phyloP scores from a whole-genome alignment of 2,113 vertebrate genomes.

The Dicentrarchus labrax region DNA sequence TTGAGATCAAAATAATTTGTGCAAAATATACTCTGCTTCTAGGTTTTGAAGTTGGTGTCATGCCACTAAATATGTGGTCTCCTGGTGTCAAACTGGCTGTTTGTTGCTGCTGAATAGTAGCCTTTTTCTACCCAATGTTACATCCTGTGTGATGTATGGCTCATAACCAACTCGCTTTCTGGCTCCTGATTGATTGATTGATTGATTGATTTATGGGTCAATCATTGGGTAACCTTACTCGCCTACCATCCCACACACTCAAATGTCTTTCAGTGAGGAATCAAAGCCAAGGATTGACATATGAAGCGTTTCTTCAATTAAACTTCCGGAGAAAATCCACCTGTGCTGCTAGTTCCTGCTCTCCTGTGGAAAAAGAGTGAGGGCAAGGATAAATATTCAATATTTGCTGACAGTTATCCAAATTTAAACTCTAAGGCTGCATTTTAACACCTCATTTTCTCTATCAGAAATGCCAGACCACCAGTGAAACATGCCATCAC shows the following conservation, averaged over 20 bases:
- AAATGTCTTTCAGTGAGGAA: constrained; percentile 55
- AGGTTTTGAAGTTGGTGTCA: not conserved
- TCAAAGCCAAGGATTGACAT: constrained; percentile 58
- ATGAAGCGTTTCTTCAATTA: constrained; percentile 53
- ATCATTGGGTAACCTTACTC: constrained; percentile 61
- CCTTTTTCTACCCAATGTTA: constrained; percentile 22
- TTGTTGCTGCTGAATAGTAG: not conserved
- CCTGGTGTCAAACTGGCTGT: not conserved
- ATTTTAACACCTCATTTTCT: not conserved
- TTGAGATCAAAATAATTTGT: not conserved
- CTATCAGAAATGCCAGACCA: not conserved
- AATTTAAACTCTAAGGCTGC: not conserved
- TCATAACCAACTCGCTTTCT: constrained; percentile 59
- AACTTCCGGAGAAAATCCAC: constrained; percentile 23
- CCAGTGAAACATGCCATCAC: constrained; percentile 12
- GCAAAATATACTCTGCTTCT: not conserved
- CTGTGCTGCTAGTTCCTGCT: constrained; percentile 10
- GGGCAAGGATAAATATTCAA: not conserved
- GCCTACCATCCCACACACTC: constrained; percentile 46
- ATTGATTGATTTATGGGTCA: constrained; percentile 79
- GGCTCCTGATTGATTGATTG: constrained; percentile 45
- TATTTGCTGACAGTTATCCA: not conserved
- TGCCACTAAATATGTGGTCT: not conserved
- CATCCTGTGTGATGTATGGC: constrained; percentile 69
- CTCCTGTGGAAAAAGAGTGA: not conserved